Base-by-base conservation (phyloP, 2,797 vertebrate species). In the Leontocebus nigricollis region DNA sequence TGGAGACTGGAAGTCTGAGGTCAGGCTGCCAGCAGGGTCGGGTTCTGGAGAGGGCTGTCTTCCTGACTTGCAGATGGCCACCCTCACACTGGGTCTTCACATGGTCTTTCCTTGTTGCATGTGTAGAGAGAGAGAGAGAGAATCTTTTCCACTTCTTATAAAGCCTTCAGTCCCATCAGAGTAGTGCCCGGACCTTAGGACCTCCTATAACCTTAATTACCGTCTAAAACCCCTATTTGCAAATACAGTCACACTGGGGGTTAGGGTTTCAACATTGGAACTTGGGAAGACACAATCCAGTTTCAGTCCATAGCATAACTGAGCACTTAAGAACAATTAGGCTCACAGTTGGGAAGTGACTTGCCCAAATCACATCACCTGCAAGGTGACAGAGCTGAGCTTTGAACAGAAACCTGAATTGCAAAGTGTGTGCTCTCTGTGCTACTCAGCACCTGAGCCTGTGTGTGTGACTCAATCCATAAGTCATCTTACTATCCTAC, bases 61-160 rank as follows among this genome's bases (percentile, higher is more conserved):
- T 13, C 61, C 7, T 26, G 36, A 13, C 44, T 48, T 2, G 4
- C 2, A 7, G 64, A 30, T 0, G 2, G 46, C 33, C 22, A 1
- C 26, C 12, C 11, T 77, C 39, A 41, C 20, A 1, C 14, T 4
- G 15, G 12, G 1, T 2, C 27, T 11, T 33, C 50, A 14, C 2
- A 0, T 0, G 27, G 52, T 17, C 6, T 41, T 39, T 44, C 33
- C 33, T 67, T 41, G 2, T 24, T 55, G 6, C 5, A 0, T 2
- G 9, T 27, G 19, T 13, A 36, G 2, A 15, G 33, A 46, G 15
- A 41, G 48, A 67, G 77, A 15, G 14, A 11, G 12, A 5, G 39
- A 20, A 3, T 27, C 5, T 30, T 33, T 30, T 22, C 39, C 33
- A 57, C 46, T 64, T 59, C 70, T 59, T 26, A 27, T 30, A 36